Evolutionary conservation across 2,797 vertebrate species (phyloP).

Genomic region (Fratercula arctica): DNA sequence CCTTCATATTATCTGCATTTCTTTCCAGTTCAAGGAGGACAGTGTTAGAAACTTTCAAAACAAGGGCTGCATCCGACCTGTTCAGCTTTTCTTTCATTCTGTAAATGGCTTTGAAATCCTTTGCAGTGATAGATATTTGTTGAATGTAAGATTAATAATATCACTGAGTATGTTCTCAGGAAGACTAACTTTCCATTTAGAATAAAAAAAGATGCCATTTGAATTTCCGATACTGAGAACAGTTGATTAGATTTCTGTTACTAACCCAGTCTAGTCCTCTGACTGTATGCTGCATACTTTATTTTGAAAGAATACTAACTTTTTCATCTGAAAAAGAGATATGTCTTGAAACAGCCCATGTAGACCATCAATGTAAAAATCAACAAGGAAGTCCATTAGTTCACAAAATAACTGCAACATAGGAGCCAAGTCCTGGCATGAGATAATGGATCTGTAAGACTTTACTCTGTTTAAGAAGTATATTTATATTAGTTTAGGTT

Average conservation of each 20-base stretch:
- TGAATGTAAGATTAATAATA: not conserved
- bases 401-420: not conserved
- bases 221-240: not conserved
- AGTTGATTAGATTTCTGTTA: not conserved
- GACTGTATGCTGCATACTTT: not conserved
- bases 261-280: not conserved
- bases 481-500: not conserved
- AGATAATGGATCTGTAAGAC: not conserved
- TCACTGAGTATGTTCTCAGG: accelerated
- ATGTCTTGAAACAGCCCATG: not conserved
- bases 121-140: not conserved
- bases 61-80: not conserved
- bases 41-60: not conserved
- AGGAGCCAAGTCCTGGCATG: not conserved
- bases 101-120: not conserved
- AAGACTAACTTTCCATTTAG: not conserved
- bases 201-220: not conserved
- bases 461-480: not conserved
- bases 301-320: not conserved
- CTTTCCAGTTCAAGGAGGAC: not conserved
- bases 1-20: not conserved
- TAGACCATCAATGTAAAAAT: not conserved
- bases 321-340: not conserved
- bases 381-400: not conserved
- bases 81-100: not conserved